Conservation (phyloP, 2,113 vertebrate species). For the Brienomyrus brachyistius region DNA sequence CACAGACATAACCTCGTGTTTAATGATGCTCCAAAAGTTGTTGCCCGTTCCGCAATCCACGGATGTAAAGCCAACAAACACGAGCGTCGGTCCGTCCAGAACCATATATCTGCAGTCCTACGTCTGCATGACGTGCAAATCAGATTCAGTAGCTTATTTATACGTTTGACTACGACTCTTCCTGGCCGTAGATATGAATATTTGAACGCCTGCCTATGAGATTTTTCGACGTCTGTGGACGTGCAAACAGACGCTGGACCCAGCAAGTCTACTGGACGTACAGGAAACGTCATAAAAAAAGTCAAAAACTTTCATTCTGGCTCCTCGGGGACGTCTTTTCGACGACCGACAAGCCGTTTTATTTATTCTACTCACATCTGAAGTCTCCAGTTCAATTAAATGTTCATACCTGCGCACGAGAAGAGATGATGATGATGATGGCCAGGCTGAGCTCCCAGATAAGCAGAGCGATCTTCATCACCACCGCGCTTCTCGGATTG, state of each 20-base stretch:
- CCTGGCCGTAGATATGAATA: no score
- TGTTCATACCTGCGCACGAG: slow-evolving; percentile 56
- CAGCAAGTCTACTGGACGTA: neutral
- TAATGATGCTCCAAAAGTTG: neutral
- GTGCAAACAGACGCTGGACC: no score
- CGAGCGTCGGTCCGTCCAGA: neutral
- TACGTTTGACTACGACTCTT: no score
- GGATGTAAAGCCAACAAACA: neutral
- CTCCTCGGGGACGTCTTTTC: neutral
- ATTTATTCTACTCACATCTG: neutral
- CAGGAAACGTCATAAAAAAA: neutral
- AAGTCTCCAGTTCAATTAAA: neutral
- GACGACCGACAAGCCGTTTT: neutral
- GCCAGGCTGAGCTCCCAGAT: slow-evolving; percentile 50
- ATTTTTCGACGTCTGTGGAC: no score
- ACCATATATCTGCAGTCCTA: no score
- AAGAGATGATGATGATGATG: slow-evolving; percentile 36
- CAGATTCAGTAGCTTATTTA: no score
- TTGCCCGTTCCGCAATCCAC: neutral
- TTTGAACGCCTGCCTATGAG: no score
- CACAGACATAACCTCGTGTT: neutral
- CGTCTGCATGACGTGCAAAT: no score
- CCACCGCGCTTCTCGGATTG: slow-evolving; percentile 38
- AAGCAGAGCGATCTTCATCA: slow-evolving; percentile 33
- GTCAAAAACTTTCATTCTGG: neutral